Base-by-base conservation (phyloP, 2,888 invertebrate genomes). In the Catocala sponsa region DNA sequence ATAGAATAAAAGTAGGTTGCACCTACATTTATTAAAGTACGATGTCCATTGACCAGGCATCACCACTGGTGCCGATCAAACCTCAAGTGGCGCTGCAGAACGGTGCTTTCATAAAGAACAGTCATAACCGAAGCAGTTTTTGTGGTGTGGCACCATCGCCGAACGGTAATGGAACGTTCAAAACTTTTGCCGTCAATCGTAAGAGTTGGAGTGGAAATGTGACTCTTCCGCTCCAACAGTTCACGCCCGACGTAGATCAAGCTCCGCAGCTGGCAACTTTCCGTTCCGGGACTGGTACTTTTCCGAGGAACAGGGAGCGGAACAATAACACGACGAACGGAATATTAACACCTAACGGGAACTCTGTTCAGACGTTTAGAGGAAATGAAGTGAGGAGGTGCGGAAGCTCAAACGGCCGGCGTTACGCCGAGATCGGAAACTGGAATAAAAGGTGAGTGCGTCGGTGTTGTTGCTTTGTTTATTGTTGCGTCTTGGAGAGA, bases 371-470 rank as follows among this genome's bases (percentile, higher is more conserved):
- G 83, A 90, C 91, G 79, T 87, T 91, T 71, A 91, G 83, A 90
- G 94, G 94, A 92, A 94, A 93, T 92, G 94, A 95, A 89, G 88
- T 92, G 85, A 91, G 94, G 77, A 92, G 94, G 84, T 92, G 90
- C 90, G 93, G 92, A 88, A 91, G 91, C 79, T 83, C 90, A 69
- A 94, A 94, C 88, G 95, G 95, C 80, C 91, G 95, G 70, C 93
- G 95, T 70, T 95, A 95, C 87, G 95, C 95, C 55, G 95, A 95
- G 88, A 95, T 95, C 84, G 95, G 95, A 86, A 94, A 95, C 90
- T 95, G 95, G 95, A 94, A 89, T 86, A 94, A 94, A 89, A 94
- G 94, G 94, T 94, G 78, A 91, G 93, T 88, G 61, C 78, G 65
- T 74, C 75, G 73, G 70, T 66, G 53, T 62, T 72, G 71, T 68